Base-by-base conservation (phyloP, 2,888 invertebrate species). In the Dynastes hyllus region DNA sequence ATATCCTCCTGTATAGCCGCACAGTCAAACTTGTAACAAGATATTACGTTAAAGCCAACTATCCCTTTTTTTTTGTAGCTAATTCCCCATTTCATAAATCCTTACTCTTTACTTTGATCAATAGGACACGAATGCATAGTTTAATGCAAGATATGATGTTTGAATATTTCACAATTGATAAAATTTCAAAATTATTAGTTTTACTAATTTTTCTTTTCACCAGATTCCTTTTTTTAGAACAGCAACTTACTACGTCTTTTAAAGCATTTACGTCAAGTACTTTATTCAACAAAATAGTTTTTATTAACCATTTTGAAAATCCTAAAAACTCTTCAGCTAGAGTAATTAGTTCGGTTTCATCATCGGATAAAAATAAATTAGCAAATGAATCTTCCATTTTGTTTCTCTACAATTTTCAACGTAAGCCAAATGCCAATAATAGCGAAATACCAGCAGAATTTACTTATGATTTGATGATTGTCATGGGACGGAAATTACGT, bases 381-480 rank as follows among this genome's bases (percentile, higher is more conserved):
- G 40, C 16, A 45, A 75, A 61, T n/a, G 76, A 51, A 53, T 75
- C 65, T 5, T 78, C 63, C 50, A 65, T 65, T 55, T 69, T 37
- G 32, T 37, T 5, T 37, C 32, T 45, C 37, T 77, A 22, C 16
- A 2, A 75, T 45, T 11, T 73, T 0, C 53, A 55, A 55, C 2
- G n/a, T 3, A 55, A 55, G 22, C 1, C 4, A 13, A 55, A 55
- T 6, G 55, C 22, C 32, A 37, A 16, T 2, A 55, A 53, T 1
- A 53, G 9, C n/a, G 55, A 5, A 11, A 55, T 1, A 55, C 55
- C 0, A 55, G 8, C 16, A 2, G n/a, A 55, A 55, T 6, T n/a
- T n/a, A 22, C 55, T 11, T 8, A 1, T 2, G 5, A 37, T 37
- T 37, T 5, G 32, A 37, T 37, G 32, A 37, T 22, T 22, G 22